A percentile compares a stretch with the other conserved stretches of the same genome.
Evolutionary conservation across 2,113 vertebrate species (phyloP).

Genomic region (Erpornis zantholeuca): DNA sequence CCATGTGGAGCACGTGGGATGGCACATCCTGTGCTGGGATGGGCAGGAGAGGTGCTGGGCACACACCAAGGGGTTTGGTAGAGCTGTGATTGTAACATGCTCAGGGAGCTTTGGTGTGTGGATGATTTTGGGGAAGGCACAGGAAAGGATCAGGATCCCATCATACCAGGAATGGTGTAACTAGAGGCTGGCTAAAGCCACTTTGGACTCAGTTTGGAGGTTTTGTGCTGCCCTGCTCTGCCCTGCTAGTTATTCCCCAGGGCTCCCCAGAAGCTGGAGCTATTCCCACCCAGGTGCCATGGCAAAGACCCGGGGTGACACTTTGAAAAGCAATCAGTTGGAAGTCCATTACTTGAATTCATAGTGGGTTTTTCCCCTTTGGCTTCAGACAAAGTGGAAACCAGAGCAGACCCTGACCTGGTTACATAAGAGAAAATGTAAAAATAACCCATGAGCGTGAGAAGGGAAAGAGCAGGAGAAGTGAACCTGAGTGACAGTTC

Average conservation of each 20-base stretch:
- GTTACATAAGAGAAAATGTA: slow-evolving; percentile 36
- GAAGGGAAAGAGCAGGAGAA: neutral
- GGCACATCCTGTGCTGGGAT: neutral
- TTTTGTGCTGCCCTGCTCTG: neutral
- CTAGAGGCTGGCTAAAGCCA: neutral
- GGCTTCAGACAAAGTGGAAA: slow-evolving; percentile 10
- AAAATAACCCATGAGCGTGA: neutral
- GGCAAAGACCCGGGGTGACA: neutral
- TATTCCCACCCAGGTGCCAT: neutral
- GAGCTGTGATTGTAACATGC: fast-evolving
- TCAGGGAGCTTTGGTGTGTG: fast-evolving
- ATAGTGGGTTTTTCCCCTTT: neutral
- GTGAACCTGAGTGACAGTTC: neutral
- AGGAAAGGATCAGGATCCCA: neutral
- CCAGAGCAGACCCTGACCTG: slow-evolving; percentile 25
- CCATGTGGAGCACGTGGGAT: fast-evolving
- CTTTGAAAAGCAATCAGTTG: neutral
- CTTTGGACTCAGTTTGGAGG: neutral
- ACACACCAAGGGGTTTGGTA: fast-evolving
- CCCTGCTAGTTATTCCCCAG: neutral
- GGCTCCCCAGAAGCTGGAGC: neutral
- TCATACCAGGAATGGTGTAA: fast-evolving
- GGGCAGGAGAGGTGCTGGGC: fast-evolving
- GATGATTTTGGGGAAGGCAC: neutral
- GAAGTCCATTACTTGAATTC: neutral